These are phyloP conservation scores for Macrophya annulata DNA, from an alignment of 2,888 invertebrate species.

Conservation along the genomic window DNA sequence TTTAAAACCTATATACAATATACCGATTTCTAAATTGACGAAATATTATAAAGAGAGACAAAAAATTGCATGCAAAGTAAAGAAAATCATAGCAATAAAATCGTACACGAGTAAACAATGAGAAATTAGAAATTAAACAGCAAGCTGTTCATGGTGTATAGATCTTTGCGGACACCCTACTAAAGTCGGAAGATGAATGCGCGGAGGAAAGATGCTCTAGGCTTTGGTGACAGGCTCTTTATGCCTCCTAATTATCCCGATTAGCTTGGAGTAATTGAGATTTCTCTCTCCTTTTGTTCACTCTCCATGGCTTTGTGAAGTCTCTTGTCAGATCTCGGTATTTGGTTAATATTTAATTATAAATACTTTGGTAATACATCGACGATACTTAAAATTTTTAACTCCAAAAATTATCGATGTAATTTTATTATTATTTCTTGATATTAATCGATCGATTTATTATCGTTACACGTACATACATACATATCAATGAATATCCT, in stretches of 20 bases:
- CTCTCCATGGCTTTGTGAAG: constrained; percentile 26
- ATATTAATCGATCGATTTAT: not conserved
- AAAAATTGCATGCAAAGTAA: too few relatives aligned
- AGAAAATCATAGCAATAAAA: not conserved
- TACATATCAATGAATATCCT: not conserved
- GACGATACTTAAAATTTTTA: not conserved
- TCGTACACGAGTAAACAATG: not conserved
- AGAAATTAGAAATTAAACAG: constrained; percentile 1
- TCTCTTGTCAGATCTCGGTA: constrained; percentile 40
- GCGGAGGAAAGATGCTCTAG: constrained; percentile 12
- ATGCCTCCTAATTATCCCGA: constrained; percentile 47
- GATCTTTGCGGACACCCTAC: not conserved
- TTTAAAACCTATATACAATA: not conserved
- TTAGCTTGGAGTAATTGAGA: constrained; percentile 44
- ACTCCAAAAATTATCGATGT: not conserved
- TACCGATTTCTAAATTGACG: too few relatives aligned
- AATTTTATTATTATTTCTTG: too few relatives aligned
- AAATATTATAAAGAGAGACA: too few relatives aligned
- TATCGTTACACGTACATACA: not conserved
- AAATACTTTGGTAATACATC: not conserved
- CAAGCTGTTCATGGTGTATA: not conserved
- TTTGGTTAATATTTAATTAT: constrained; percentile 26
- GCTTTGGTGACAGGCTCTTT: constrained; percentile 44
- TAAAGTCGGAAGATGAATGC: constrained; percentile 28
- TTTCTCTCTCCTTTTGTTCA: constrained; percentile 44